Evolutionary conservation across 2,888 invertebrate species (phyloP).

Genomic region (Colostygia pectinataria): DNA sequence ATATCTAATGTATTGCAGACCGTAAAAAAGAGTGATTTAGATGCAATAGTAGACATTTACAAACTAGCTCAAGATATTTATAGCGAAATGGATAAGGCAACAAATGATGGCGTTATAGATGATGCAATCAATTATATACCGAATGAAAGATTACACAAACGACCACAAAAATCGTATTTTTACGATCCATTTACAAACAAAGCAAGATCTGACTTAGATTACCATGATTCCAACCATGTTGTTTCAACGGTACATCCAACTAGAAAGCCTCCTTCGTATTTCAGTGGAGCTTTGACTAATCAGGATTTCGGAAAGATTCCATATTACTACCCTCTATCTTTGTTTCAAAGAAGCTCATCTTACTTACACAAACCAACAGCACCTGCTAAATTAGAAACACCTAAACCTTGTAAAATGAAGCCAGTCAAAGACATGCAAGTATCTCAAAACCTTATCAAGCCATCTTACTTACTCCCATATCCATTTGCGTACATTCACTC

Average conservation of each 20-base stretch:
- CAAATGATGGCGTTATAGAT: slow-evolving; percentile 37
- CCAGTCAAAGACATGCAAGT: slow-evolving; percentile 4
- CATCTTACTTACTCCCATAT: slow-evolving; percentile 52
- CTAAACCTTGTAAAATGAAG: slow-evolving; percentile 13
- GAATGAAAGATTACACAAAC: slow-evolving; percentile 20
- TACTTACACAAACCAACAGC: slow-evolving; percentile 43
- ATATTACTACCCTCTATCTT: slow-evolving; percentile 58
- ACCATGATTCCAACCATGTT: slow-evolving; percentile 20
- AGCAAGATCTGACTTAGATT: slow-evolving; percentile 39
- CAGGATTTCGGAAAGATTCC: slow-evolving; percentile 53
- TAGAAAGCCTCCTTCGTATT: slow-evolving; percentile 36
- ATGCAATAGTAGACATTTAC: slow-evolving; percentile 71
- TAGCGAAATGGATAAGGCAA: slow-evolving; percentile 58
- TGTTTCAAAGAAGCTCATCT: slow-evolving; percentile 54
- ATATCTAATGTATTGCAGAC: slow-evolving; percentile 61
- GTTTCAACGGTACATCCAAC: slow-evolving; percentile 27
- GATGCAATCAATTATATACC: slow-evolving; percentile 32
- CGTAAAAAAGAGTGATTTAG: slow-evolving; percentile 70
- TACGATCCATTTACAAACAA: slow-evolving; percentile 50
- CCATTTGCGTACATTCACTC: slow-evolving; percentile 56
- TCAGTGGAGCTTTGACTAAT: slow-evolving; percentile 39
- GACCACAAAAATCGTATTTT: slow-evolving; percentile 46
- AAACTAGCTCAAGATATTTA: slow-evolving; percentile 72
- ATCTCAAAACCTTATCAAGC: slow-evolving; percentile 37
- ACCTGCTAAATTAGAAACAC: neutral